Conservation (phyloP, 2,888 invertebrate genomes). For the Synergus itoensis region DNA sequence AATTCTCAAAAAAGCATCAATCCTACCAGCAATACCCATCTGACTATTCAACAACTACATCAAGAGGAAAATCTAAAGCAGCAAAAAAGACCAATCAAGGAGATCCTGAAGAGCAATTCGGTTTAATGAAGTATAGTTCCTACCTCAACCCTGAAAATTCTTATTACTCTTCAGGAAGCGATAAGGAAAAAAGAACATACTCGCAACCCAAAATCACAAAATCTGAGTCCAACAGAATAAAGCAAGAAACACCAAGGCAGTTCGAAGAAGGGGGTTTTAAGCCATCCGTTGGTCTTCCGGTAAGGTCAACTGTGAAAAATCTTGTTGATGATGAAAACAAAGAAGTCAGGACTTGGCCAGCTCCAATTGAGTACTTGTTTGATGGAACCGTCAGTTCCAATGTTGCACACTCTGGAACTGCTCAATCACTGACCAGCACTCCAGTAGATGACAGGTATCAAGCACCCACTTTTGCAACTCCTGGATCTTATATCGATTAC, state of each 20-base stretch:
- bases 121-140: not conserved
- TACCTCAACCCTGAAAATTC: not conserved
- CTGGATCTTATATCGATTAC: not conserved
- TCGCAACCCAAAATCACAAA: not conserved
- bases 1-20: not conserved
- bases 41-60: not conserved
- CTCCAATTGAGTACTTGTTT: constrained; percentile 68
- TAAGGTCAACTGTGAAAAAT: constrained; percentile 54
- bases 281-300: constrained; percentile 53
- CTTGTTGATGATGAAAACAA: constrained; percentile 65
- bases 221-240: not conserved
- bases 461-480: not conserved
- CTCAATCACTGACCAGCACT: not conserved
- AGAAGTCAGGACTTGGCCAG: constrained; percentile 65
- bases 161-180: not conserved
- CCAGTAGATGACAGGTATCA: not conserved
- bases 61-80: not conserved
- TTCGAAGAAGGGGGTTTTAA: constrained; percentile 40
- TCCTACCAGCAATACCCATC: not conserved
- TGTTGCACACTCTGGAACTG: constrained; percentile 25
- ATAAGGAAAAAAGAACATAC: not conserved
- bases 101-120: not conserved
- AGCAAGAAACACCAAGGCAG: not conserved
- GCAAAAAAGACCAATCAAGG: not conserved
- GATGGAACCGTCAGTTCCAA: constrained; percentile 64